A percentile compares a stretch with the other conserved stretches of the same genome.
Conservation (phyloP, 2,113 vertebrate species). For the Elaphurus davidianus region DNA sequence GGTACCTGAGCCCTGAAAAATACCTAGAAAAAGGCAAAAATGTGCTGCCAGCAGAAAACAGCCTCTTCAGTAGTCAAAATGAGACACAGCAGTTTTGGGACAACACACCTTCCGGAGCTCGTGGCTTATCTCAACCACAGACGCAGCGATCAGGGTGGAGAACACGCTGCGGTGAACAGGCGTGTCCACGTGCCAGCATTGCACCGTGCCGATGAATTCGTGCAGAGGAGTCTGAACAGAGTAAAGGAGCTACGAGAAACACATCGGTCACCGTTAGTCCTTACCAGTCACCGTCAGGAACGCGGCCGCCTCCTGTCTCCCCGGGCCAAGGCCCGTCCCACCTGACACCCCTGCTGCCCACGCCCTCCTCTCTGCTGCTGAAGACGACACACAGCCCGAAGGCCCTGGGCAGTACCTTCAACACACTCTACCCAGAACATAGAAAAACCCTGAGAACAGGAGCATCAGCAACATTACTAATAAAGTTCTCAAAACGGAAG, state of each 20-base stretch:
- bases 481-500: not conserved
- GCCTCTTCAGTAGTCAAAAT: not conserved
- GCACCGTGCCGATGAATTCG: constrained; percentile 85
- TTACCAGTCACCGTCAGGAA: not conserved
- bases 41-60: not conserved
- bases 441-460: not conserved
- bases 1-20: not conserved
- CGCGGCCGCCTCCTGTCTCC: fast-evolving
- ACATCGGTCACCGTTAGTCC: not conserved
- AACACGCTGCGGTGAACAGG: constrained; percentile 83
- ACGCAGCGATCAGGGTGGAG: constrained; percentile 88
- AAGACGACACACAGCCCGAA: not conserved
- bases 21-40: not conserved
- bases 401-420: not conserved
- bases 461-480: not conserved
- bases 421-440: not conserved
- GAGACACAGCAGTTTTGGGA: not conserved
- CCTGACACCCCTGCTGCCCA: no score
- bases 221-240: constrained; percentile 83
- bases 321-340: fast-evolving
- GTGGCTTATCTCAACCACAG: constrained; percentile 88
- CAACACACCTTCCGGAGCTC: constrained; percentile 86
- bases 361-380: not conserved
- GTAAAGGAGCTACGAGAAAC: constrained; percentile 84
- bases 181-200: constrained; percentile 76